phyloP scores from a whole-genome alignment of 2,888 invertebrate species.

The Polyommatus icarus region DNA sequence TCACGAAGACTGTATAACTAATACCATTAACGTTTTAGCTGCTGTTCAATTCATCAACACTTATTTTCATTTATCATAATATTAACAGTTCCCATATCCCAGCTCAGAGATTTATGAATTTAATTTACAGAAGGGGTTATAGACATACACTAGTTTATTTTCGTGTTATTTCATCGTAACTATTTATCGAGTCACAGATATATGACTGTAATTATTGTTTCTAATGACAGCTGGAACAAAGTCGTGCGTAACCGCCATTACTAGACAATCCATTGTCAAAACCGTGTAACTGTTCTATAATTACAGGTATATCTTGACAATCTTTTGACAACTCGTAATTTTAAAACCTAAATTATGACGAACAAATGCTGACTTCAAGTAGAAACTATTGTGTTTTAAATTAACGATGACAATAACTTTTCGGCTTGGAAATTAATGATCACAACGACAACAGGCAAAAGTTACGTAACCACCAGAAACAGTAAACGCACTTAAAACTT shows the following conservation, averaged over 20 bases:
- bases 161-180: constrained; percentile 1
- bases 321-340: background rate
- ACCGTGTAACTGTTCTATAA: background rate
- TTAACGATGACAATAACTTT: background rate
- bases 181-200: background rate
- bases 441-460: background rate
- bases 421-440: background rate
- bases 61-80: background rate
- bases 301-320: background rate
- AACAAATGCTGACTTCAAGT: background rate
- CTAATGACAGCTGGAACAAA: constrained; percentile 9
- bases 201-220: background rate
- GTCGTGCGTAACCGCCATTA: background rate
- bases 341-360: background rate
- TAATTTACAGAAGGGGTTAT: background rate
- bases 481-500: constrained; percentile 3
- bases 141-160: background rate
- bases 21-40: background rate
- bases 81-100: background rate
- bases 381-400: background rate
- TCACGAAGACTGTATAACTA: background rate
- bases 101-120: background rate
- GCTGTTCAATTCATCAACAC: background rate
- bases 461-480: background rate
- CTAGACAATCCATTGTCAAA: background rate